Base-by-base conservation (phyloP, 1,140 invertebrate species). In the Lutraria rhynchaena region DNA sequence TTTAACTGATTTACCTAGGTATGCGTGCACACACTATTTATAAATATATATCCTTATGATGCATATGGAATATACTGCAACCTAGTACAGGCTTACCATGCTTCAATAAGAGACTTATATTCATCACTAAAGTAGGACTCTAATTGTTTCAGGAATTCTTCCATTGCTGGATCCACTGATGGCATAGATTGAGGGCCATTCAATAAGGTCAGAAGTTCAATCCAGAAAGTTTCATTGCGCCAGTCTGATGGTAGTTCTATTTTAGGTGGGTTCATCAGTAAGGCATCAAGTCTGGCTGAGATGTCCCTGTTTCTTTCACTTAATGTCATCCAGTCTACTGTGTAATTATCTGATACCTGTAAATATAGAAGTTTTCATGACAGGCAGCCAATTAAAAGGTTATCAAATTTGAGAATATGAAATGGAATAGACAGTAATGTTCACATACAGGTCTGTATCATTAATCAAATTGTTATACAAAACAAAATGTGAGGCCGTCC, bases 151-250 rank as follows among this genome's bases (percentile, higher is more conserved):
- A 41, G 37, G 15, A 41, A 41, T 7, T 5, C 37, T 41, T 41
- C 37, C 37, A 41, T 41, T 41, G 37, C 15, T 7, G 37, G 37
- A 41, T 41, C 37, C 5, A 41, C 37, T 7, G 37, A 7, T 41
- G 37, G 5, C 15, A 15, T 41, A 46, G 61, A 35, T 37, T 65
- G 35, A 1, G n/a, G 33, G 1, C 35, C 33, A 65, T 65, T 65
- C 19, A 65, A 22, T 2, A 65, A 29, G 3, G 37, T 15, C 3
- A 65, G 33, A n/a, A 65, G 37, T 19, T 65, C 1, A 15, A 65
- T 44, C 61, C 61, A 65, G 61, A 44, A 65, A 44, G 61, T 65
- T 4, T 35, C 37, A 27, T 65, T 65, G 27, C 27, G 9, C 61
- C 61, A 65, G 19, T 15, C 3, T 4, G 41, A 46, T 0, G 61